Base-by-base conservation (phyloP, 2,888 invertebrate species). In the Diaphora mendica region DNA sequence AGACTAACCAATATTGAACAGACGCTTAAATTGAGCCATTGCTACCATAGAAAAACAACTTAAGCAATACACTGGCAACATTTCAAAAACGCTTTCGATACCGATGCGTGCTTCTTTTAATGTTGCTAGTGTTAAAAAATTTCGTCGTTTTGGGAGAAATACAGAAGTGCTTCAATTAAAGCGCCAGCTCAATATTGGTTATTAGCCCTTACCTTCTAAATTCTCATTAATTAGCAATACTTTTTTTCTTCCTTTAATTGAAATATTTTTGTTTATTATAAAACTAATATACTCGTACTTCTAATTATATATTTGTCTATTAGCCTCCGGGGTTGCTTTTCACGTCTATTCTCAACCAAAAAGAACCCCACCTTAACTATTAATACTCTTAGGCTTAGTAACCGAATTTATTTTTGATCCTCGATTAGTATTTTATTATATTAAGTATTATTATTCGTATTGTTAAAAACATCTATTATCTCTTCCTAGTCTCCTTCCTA, bases 321-420 rank as follows among this genome's bases (percentile, higher is more conserved):
- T 44, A 15, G n/a, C 9, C 3, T 44, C 11, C 5, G 67, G 23
- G 48, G 30, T 26, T 30, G 23, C 17, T 30, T 23, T 48, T 33
- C 30, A 51, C 44, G 23, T 35, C 15, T 68, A 44, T 9, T 33
- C 13, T 44, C 7, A 55, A 35, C n/a, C 68, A 68, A 68, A 55
- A 51, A 68, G n/a, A 74, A 44, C 68, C 82, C 82, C 84, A 82
- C 75, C 84, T 77, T 73, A 71, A 76, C 69, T 70, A 74, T 55
- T 15, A 83, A 79, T 84, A 82, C 80, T 82, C 82, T 59, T 72
- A 76, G 73, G 51, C 70, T 70, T 64, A 39, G 13, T n/a, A 35
- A 44, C 9, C 42, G 59, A 35, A 68, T 73, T 71, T n/a, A 51
- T 55, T 64, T 70, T 42, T 48, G 71, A 77, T 67, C 69, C 64